Percentiles rank a stretch among this genome's conserved stretches.
Conservation (phyloP, 2,113 vertebrate species). For the Mustelus asterias region DNA sequence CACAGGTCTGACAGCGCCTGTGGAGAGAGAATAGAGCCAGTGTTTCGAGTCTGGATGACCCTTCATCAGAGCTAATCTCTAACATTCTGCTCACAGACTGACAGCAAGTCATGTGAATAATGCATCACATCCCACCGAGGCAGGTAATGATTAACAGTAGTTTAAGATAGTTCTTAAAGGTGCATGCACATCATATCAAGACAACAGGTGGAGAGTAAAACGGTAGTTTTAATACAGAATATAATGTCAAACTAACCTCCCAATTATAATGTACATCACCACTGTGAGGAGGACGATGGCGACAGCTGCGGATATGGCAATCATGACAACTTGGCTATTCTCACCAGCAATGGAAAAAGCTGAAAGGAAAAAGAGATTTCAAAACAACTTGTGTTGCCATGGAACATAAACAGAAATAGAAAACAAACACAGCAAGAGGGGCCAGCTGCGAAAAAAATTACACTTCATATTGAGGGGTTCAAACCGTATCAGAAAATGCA, state of each 20-base stretch:
- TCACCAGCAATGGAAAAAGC: constrained; percentile 96
- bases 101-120: too few species aligned
- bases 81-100: too few species aligned
- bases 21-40: too few species aligned
- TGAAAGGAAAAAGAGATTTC: constrained; percentile 49
- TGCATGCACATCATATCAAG: background rate
- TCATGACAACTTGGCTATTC: constrained; percentile 90
- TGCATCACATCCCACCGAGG: too few species aligned
- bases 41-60: too few species aligned
- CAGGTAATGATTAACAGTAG: too few species aligned
- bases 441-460: background rate
- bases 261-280: constrained; percentile 82
- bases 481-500: background rate
- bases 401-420: background rate
- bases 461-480: background rate
- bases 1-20: too few species aligned
- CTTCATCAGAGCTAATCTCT: too few species aligned
- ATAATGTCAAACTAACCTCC: constrained; percentile 67
- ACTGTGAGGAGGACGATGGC: constrained; percentile 90
- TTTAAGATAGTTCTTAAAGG: too few species aligned
- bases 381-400: constrained; percentile 7
- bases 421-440: background rate
- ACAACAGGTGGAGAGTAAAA: background rate
- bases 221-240: background rate
- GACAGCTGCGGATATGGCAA: constrained; percentile 84